Base-by-base conservation (phyloP, 2,888 invertebrate species). In the Bombylius discolor region DNA sequence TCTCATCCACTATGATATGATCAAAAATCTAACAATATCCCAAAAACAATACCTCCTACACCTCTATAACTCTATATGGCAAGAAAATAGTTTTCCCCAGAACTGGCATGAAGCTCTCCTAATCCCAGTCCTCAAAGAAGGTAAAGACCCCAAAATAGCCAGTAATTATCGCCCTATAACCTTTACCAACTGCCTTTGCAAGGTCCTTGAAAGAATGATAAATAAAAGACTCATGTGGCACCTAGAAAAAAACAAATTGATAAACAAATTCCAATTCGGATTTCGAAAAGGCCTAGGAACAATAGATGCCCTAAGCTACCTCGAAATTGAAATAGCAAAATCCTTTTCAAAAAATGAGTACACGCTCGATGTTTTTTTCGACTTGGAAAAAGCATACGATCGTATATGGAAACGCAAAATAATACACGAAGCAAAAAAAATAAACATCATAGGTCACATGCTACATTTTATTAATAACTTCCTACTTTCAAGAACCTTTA, bases 181-280 rank as follows among this genome's bases (percentile, higher is more conserved):
- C 14, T 34, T 55, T 5, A 55, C 55, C 9, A 49, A 49, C 31
- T 45, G 45, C 36, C 23, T 36, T n/a, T 50, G 50, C 36, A 55
- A 55, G 12, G 14, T 39, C 6, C n/a, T 55, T 4, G 50, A 55
- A 55, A 45, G 50, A 14, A 55, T 55, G 36, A 50, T 55, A 5
- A 55, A 46, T 33, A 49, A 51, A 45, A 32, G 55, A 39, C 12
- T 55, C n/a, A 6, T 9, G 8, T 55, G 51, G 47, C 51, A 36
- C 12, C 39, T 51, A 32, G 47, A 55, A 47, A 33, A 51, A 5
- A 47, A 51, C n/a, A 39, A 47, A 14, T 5, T 12, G 33, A 9
- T 53, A 5, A 49, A 39, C 32, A 11, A 12, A 39, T 42, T 3
- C 5, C 47, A 47, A 53, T 53, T 31, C 4, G 36, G 31, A 13